These are phyloP conservation scores for Drosophila trichaetosa DNA, from an alignment of 2,888 invertebrate genomes.

Conservation along the genomic window DNA sequence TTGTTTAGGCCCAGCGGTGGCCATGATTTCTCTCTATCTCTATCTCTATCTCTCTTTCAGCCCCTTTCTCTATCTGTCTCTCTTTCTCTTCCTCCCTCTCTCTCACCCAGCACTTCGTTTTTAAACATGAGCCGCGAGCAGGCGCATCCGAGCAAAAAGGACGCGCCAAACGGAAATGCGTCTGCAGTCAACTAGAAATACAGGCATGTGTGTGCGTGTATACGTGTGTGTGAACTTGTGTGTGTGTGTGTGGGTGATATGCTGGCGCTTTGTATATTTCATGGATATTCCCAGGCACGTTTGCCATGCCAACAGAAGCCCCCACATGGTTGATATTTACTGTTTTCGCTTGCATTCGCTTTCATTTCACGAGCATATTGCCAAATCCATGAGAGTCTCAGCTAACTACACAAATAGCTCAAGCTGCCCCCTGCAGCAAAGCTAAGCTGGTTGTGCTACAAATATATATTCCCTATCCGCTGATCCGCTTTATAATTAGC, in stretches of 20 bases:
- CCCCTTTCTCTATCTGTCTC: background rate
- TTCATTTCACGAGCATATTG: conserved; percentile 29
- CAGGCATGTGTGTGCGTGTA: conserved; percentile 27
- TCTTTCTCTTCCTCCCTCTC: background rate
- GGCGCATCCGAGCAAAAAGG: conserved; percentile 47
- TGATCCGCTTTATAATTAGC: background rate
- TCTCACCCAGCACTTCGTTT: background rate
- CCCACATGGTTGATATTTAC: conserved; percentile 40
- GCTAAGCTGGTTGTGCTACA: background rate
- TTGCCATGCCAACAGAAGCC: conserved; percentile 52
- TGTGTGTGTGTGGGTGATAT: conserved; percentile 10
- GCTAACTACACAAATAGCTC: background rate
- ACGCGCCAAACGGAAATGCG: conserved; percentile 67
- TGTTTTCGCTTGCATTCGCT: conserved; percentile 16
- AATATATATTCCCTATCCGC: background rate
- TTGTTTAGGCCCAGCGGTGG: conserved; percentile 76
- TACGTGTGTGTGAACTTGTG: conserved; percentile 1
- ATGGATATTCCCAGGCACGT: conserved; percentile 55
- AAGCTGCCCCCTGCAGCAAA: background rate
- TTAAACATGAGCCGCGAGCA: conserved; percentile 38
- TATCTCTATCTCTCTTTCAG: background rate
- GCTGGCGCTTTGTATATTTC: conserved; percentile 39
- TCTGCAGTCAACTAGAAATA: conserved; percentile 69
- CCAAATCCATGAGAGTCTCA: background rate
- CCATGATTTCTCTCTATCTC: conserved; percentile 53